phyloP scores from a whole-genome alignment of 92 coral and sea anemone species.

The Umimayanthus chanpuru region DNA sequence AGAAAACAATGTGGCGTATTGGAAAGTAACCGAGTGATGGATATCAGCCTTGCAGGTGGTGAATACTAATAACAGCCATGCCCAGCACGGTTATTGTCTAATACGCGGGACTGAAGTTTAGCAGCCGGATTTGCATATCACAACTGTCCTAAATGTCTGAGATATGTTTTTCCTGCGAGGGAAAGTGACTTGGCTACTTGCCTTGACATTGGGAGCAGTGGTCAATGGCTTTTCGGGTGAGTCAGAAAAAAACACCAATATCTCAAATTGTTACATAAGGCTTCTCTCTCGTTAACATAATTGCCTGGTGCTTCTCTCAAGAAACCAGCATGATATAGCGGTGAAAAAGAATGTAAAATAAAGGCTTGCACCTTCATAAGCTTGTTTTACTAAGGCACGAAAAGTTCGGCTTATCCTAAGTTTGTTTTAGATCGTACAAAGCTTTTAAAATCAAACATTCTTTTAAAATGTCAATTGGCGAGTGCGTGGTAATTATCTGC shows the following conservation, averaged over 20 bases:
- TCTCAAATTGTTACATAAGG: background rate
- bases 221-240: conserved; percentile 3
- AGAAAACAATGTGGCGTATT: conserved; percentile 3
- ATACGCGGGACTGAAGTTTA: conserved; percentile 32
- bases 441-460: background rate
- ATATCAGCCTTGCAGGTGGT: conserved; percentile 34
- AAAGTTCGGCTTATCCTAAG: background rate
- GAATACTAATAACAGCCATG: background rate
- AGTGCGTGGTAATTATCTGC: background rate
- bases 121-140: conserved; percentile 22
- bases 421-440: background rate
- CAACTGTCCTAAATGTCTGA: conserved; percentile 10
- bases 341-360: background rate
- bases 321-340: background rate
- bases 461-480: background rate
- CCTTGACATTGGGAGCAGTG: conserved; percentile 11
- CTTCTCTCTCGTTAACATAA: background rate
- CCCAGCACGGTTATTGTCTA: conserved; percentile 1
- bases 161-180: background rate
- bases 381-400: background rate
- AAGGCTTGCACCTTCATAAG: background rate
- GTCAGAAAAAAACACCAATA: background rate
- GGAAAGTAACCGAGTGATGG: background rate
- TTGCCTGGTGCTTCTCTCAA: background rate
- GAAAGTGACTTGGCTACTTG: conserved; percentile 16